A percentile compares a stretch with the other conserved stretches of the same genome.
Evolutionary conservation across 2,113 vertebrate genomes (phyloP).

Genomic region (Rostratula benghalensis): DNA sequence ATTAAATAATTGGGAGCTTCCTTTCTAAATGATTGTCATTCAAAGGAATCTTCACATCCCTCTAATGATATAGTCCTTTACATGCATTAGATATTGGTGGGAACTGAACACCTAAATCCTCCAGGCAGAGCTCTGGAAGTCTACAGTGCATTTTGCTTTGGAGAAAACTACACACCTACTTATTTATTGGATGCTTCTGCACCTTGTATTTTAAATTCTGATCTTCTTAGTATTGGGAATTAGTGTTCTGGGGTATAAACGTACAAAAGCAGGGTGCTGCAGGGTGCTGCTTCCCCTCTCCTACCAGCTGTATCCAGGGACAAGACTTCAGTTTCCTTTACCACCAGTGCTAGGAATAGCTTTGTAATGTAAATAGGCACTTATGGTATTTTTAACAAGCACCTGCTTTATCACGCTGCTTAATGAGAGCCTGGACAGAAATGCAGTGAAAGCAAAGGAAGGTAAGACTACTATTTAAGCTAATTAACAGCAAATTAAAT

Average conservation of each 20-base stretch:
- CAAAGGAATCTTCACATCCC: not conserved
- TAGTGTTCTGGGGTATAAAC: not conserved
- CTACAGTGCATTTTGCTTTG: not conserved
- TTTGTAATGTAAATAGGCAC: constrained; percentile 53
- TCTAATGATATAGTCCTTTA: not conserved
- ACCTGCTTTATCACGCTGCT: constrained; percentile 19
- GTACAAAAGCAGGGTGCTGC: too few relatives aligned
- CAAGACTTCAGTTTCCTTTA: not conserved
- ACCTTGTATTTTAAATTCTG: not conserved
- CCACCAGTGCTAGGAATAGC: not conserved
- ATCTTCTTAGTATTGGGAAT: not conserved
- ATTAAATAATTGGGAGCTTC: not conserved
- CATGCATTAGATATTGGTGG: not conserved
- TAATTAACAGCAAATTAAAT: constrained; percentile 71
- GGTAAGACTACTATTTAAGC: constrained; percentile 53
- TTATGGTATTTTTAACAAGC: constrained; percentile 34
- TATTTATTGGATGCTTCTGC: not conserved
- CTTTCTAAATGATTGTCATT: not conserved
- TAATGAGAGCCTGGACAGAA: constrained; percentile 48
- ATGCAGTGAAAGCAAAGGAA: constrained; percentile 47
- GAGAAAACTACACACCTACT: not conserved
- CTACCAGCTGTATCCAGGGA: not conserved
- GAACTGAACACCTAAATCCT: not conserved
- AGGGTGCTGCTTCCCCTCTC: not conserved
- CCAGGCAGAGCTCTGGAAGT: not conserved